Evolutionary conservation across 2,113 vertebrate genomes (phyloP), one percentile per base, ranked within the genome.

Genomic region (Bagarius yarrelli): DNA sequence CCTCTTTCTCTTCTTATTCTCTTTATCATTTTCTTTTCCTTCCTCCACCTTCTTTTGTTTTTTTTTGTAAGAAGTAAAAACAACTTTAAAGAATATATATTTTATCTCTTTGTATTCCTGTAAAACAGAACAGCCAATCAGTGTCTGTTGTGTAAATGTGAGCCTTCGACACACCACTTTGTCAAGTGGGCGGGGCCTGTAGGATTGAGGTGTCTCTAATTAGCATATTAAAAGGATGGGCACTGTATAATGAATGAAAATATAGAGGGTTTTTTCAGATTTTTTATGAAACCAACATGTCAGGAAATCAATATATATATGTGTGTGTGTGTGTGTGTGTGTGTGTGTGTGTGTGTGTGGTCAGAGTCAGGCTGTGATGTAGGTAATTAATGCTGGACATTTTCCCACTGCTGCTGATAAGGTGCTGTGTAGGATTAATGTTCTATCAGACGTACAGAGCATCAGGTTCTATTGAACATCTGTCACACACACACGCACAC

Each of bases 381-480:
- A 79, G 57, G 80, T 79, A 80, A 85, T 85, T 61, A 82, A 85
- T 75, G 76, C 36, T 55, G 73, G 80, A 81, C 67, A 66, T 76
- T 81, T 74, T n/a, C 74, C 57, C 70, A 34, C 66, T 59, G 61
- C 25, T 47, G 75, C 27, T 79, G 80, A 85, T 79, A 82, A 82
- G 76, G 82, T 85, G 80, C 61, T 72, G 75, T 21, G 44, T 57
- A 69, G 79, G 83, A 82, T 85, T 79, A 79, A 81, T 60, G 76
- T 79, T 55, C 18, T 70, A 85, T 63, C 71, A 77, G 74, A 60
- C 52, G 19, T 64, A 16, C 57, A 50, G 73, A 69, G 63, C 75
- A 74, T 84, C 83, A 73, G 69, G 30, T 64, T 61, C 50, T 82
- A 82, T 70, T 85, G 83, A 85, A 79, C 80, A 85, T 55, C 70